Conservation (phyloP, 1,140 invertebrate species). For the Paraescarpia echinospica region DNA sequence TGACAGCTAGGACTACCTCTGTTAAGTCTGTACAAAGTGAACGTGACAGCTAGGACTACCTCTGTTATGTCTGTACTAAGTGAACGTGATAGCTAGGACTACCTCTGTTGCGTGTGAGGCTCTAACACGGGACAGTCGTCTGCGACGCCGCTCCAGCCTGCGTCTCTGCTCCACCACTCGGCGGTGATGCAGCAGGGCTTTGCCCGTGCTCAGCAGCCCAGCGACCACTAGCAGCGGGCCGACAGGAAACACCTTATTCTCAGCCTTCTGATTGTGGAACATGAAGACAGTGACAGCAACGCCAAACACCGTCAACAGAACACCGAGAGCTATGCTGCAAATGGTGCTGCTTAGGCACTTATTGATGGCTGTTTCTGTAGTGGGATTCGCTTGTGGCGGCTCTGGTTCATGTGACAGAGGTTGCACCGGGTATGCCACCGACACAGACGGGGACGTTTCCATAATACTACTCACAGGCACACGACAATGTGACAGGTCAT, state of each 20-base stretch:
- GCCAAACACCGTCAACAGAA: background rate
- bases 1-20: background rate
- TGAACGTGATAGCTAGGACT: background rate
- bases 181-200: constrained; percentile 7
- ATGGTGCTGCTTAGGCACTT: background rate
- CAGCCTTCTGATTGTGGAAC: constrained; percentile 6
- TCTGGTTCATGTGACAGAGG: background rate
- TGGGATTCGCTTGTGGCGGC: background rate
- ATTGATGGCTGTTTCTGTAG: background rate
- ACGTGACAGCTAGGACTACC: no score
- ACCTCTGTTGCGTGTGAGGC: background rate
- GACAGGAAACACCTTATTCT: constrained; percentile 8
- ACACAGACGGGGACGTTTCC: background rate
- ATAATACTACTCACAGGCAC: background rate
- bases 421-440: background rate
- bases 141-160: background rate
- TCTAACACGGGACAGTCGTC: background rate
- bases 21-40: no score
- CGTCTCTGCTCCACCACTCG: background rate
- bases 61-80: background rate
- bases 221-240: background rate
- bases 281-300: background rate
- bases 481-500: background rate
- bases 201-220: background rate
- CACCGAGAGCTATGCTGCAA: constrained; percentile 11